A percentile compares a stretch with the other conserved stretches of the same genome.
phyloP scores from a whole-genome alignment of 2,797 vertebrate species.

The Limosa lapponica region DNA sequence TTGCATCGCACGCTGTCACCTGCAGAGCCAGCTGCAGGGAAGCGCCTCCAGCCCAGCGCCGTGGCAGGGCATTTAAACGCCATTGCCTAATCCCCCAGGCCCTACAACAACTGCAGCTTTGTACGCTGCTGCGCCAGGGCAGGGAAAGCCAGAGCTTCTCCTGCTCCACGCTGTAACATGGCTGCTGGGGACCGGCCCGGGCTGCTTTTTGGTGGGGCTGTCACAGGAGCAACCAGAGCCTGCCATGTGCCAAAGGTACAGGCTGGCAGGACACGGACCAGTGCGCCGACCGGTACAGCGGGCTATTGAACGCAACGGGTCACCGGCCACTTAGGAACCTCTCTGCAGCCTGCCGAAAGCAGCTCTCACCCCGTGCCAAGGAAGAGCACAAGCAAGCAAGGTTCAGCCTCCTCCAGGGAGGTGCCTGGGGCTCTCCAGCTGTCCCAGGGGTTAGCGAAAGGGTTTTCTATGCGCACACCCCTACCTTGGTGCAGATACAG shows the following conservation, averaged over 20 bases:
- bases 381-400: not conserved
- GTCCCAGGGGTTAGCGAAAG: not conserved
- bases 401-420: not conserved
- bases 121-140: accelerated
- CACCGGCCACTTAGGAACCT: not conserved
- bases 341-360: not conserved
- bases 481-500: not conserved
- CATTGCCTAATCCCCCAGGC: not conserved
- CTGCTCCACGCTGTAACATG: accelerated
- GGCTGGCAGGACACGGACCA: not conserved
- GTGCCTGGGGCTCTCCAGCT: not conserved
- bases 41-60: not conserved
- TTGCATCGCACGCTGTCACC: accelerated
- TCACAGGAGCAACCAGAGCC: not conserved
- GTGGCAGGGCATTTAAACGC: not conserved
- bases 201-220: not conserved
- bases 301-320: not conserved
- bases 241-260: not conserved
- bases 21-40: accelerated
- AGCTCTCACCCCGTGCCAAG: not conserved
- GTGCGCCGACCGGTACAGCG: not conserved
- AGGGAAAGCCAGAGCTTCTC: not conserved
- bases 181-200: not conserved
- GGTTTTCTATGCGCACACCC: not conserved
- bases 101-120: not conserved